Evolutionary conservation across 2,797 vertebrate species (phyloP).

Genomic region (Lutjanus campechanus): DNA sequence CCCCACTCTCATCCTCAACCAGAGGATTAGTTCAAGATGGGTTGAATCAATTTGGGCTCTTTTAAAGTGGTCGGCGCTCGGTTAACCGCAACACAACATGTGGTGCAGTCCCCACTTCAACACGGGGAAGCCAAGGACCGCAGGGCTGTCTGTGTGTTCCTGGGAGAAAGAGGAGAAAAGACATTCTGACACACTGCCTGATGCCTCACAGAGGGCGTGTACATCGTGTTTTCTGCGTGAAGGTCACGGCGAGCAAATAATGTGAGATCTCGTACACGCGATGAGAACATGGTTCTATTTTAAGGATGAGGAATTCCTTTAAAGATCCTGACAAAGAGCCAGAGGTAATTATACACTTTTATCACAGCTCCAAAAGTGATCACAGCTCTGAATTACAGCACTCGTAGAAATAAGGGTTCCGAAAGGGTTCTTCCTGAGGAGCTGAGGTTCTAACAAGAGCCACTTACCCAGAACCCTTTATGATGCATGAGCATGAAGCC

Average conservation of each 20-base stretch:
- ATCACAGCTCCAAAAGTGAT: neutral
- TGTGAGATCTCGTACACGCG: neutral
- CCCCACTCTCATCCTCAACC: constrained; percentile 62
- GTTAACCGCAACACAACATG: constrained; percentile 80
- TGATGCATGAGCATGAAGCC: too few relatives aligned
- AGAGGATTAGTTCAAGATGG: constrained; percentile 82
- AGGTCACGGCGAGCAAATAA: constrained; percentile 38
- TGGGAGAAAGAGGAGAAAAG: constrained; percentile 45
- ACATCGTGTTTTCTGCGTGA: constrained; percentile 33
- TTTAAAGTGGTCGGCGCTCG: constrained; percentile 72
- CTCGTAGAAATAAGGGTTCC: too few relatives aligned
- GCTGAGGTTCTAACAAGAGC: too few relatives aligned
- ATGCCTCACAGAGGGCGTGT: constrained; percentile 40
- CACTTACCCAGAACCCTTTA: too few relatives aligned
- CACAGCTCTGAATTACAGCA: neutral
- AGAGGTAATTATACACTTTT: neutral
- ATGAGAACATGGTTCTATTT: constrained; percentile 11
- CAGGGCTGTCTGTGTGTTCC: constrained; percentile 50
- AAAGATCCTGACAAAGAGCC: neutral
- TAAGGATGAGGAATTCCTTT: constrained; percentile 7
- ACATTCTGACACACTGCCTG: constrained; percentile 41
- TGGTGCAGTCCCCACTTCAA: constrained; percentile 55
- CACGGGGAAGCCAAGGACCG: constrained; percentile 43
- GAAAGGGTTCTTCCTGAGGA: too few relatives aligned
- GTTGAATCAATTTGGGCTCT: constrained; percentile 62